phyloP scores from a whole-genome alignment of 2,113 vertebrate genomes.

The Hipposideros armiger region DNA sequence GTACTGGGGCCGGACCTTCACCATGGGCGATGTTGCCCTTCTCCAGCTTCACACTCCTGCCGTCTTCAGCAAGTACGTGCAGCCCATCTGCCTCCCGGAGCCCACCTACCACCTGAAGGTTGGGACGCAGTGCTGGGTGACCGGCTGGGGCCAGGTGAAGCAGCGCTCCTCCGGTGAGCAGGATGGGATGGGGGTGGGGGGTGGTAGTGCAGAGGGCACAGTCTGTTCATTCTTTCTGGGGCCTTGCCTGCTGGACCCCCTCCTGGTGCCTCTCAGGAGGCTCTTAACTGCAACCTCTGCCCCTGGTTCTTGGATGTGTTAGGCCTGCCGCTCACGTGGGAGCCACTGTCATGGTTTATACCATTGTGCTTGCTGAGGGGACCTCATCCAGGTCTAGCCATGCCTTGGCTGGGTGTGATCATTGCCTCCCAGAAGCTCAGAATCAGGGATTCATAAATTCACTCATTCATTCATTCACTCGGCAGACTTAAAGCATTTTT shows the following conservation, averaged over 20 bases:
- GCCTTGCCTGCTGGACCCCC: background rate
- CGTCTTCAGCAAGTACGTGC: constrained; percentile 47
- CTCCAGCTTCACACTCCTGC: constrained; percentile 39
- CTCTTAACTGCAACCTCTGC: background rate
- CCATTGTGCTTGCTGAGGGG: background rate
- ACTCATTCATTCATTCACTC: background rate
- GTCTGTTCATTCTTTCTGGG: background rate
- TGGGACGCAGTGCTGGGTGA: constrained; percentile 78
- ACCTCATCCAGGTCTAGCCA: background rate
- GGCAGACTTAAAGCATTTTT: background rate
- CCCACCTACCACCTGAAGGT: constrained; percentile 52
- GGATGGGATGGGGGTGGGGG: background rate
- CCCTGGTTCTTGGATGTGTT: background rate
- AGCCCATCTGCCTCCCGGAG: constrained; percentile 76
- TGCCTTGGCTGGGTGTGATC: background rate
- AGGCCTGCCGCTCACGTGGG: background rate
- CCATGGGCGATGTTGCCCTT: constrained; percentile 45
- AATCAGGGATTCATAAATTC: background rate
- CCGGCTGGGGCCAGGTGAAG: constrained; percentile 73
- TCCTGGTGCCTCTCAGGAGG: background rate
- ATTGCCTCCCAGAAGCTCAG: background rate
- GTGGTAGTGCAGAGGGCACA: background rate
- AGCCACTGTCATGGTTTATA: background rate
- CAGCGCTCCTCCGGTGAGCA: constrained; percentile 60
- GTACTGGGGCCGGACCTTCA: constrained; percentile 73